These are phyloP conservation scores for Vulpes vulpes DNA, from an alignment of 2,113 vertebrate species.

Conservation along the genomic window DNA sequence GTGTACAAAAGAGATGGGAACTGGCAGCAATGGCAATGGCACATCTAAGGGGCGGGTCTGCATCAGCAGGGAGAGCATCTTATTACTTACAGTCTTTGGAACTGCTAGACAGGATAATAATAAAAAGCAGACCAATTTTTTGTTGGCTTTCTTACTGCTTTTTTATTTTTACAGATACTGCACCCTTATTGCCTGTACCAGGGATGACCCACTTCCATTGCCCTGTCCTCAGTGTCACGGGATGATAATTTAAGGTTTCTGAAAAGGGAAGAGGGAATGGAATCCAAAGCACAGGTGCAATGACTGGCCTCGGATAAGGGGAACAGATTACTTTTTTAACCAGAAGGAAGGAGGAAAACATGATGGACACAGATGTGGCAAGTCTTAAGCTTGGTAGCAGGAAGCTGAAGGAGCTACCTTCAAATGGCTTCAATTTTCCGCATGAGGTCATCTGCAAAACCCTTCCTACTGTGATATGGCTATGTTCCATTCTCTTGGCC, in stretches of 20 bases:
- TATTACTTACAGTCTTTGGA: background rate
- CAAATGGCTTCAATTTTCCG: background rate
- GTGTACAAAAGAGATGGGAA: background rate
- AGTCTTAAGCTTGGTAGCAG: background rate
- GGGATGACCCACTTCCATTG: background rate
- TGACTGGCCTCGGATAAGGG: background rate
- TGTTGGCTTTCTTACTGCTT: background rate
- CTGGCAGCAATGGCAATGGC: background rate
- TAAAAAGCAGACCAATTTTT: background rate
- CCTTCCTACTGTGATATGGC: background rate
- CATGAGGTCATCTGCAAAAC: background rate
- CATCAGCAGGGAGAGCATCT: background rate
- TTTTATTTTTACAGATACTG: background rate
- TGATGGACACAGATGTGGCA: background rate
- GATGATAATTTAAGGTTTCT: background rate
- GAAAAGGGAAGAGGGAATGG: background rate
- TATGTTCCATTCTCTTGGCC: background rate
- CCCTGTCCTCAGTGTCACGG: background rate
- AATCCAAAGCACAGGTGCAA: background rate
- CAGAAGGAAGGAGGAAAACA: conserved; percentile 7
- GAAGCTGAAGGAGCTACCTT: background rate
- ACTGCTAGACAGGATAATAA: background rate
- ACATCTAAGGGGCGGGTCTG: rapidly evolving
- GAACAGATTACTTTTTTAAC: background rate
- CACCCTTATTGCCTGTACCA: background rate